These are phyloP conservation scores for Bombyx mandarina DNA, from an alignment of 1,140 invertebrate genomes.

Conservation along the genomic window DNA sequence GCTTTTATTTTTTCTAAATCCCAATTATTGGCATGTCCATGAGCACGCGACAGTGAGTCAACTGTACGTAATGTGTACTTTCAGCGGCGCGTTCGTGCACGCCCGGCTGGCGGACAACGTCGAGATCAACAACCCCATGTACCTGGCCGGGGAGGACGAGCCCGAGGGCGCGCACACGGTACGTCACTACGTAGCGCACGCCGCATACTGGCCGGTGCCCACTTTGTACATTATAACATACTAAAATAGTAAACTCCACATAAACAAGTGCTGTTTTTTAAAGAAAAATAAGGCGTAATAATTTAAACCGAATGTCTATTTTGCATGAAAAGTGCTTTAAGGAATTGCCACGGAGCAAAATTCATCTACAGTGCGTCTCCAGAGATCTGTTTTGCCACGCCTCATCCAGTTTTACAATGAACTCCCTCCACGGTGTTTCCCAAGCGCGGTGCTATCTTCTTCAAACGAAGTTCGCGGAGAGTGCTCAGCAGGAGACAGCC, in stretches of 20 bases:
- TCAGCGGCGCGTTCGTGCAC: slow-evolving; percentile 81
- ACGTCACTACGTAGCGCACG: slow-evolving; percentile 72
- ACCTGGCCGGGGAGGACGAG: slow-evolving; percentile 79
- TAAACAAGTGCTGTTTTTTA: neutral
- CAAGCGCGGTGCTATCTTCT: too few species aligned
- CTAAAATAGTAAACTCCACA: neutral
- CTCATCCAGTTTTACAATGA: too few species aligned
- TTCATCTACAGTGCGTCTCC: too few species aligned
- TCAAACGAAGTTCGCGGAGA: too few species aligned
- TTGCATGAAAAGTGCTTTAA: too few species aligned
- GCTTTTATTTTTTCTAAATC: neutral
- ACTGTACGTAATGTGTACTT: slow-evolving; percentile 10
- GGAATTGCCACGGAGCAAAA: too few species aligned
- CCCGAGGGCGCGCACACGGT: slow-evolving; percentile 63
- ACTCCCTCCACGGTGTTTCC: too few species aligned
- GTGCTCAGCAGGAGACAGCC: too few species aligned
- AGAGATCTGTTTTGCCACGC: too few species aligned
- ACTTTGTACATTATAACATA: slow-evolving; percentile 2
- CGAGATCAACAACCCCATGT: slow-evolving; percentile 89
- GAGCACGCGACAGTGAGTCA: neutral
- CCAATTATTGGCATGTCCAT: neutral
- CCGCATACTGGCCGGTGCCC: slow-evolving; percentile 47
- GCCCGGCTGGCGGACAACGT: slow-evolving; percentile 84
- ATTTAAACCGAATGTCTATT: too few species aligned
- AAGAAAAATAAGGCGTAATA: too few species aligned